Evolutionary conservation across 1,140 invertebrate genomes (phyloP).

Genomic region (Brachionus koreanus): DNA sequence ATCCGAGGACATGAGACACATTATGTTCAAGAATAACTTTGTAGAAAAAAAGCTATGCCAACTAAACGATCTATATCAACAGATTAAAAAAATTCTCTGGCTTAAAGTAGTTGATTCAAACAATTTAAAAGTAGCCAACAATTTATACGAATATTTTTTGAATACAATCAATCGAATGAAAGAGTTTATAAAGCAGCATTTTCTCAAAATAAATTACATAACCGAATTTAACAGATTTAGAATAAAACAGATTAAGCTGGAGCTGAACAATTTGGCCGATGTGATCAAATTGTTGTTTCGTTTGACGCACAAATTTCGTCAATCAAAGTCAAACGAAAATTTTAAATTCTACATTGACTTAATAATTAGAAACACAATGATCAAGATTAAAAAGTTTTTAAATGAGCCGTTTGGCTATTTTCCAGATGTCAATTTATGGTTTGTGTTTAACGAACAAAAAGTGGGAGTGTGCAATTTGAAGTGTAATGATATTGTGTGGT

Average conservation of each 20-base stretch:
- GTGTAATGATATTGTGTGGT: conserved; percentile 25
- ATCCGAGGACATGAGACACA: conserved; percentile 18
- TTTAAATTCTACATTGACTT: conserved; percentile 42
- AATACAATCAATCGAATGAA: not conserved
- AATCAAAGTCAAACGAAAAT: conserved; percentile 16
- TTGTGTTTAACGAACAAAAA: not conserved
- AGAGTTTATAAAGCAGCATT: not conserved
- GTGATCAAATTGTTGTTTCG: not conserved
- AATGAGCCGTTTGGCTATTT: conserved; percentile 42
- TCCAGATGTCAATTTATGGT: conserved; percentile 37
- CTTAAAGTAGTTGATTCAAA: not conserved
- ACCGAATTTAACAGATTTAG: not conserved
- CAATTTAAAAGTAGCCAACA: not conserved
- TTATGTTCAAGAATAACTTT: conserved; percentile 38
- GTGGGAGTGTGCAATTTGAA: conserved; percentile 22
- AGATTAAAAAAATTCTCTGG: not conserved
- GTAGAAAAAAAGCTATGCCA: not conserved
- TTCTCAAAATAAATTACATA: not conserved
- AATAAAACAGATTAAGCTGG: not conserved
- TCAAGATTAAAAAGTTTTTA: conserved; percentile 4
- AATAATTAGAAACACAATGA: not conserved
- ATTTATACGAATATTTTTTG: not conserved
- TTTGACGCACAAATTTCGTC: not conserved
- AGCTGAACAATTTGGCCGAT: not conserved
- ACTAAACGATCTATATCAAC: not conserved